Evolutionary conservation across 2,113 vertebrate genomes (phyloP).

Genomic region (Burhinus bistriatus): DNA sequence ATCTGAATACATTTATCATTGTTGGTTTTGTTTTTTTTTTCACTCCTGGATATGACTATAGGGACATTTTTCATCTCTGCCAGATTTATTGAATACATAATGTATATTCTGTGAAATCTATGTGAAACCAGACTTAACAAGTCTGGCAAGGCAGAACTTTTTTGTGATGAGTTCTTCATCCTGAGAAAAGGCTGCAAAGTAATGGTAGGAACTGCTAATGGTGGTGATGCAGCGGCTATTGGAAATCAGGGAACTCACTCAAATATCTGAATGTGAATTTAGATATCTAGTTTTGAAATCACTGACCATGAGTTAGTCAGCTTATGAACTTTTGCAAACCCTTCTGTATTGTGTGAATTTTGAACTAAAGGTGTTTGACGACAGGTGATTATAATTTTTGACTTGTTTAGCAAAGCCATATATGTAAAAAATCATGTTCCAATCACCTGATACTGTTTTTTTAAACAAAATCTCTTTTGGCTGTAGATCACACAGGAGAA

Average conservation of each 20-base stretch:
- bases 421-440: not conserved
- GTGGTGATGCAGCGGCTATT: not conserved
- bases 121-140: not conserved
- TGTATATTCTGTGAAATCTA: not conserved
- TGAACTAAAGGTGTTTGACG: not conserved
- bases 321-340: not conserved
- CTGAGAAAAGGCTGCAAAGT: not conserved
- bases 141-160: slow-evolving; percentile 15
- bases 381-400: not conserved
- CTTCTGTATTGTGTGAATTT: not conserved
- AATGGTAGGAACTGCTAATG: not conserved
- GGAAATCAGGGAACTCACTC: not conserved
- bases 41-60: not conserved
- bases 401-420: not conserved
- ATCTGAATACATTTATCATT: not conserved
- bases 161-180: not conserved
- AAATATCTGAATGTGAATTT: not conserved
- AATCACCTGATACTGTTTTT: not conserved
- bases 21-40: not conserved
- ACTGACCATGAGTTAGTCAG: not conserved
- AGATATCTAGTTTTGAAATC: not conserved
- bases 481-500: not conserved
- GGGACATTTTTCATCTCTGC: not conserved
- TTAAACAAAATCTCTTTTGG: not conserved
- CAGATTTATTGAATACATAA: not conserved